phyloP scores from a whole-genome alignment of 2,888 invertebrate species.

The Mesorhabditis spiculigera region DNA sequence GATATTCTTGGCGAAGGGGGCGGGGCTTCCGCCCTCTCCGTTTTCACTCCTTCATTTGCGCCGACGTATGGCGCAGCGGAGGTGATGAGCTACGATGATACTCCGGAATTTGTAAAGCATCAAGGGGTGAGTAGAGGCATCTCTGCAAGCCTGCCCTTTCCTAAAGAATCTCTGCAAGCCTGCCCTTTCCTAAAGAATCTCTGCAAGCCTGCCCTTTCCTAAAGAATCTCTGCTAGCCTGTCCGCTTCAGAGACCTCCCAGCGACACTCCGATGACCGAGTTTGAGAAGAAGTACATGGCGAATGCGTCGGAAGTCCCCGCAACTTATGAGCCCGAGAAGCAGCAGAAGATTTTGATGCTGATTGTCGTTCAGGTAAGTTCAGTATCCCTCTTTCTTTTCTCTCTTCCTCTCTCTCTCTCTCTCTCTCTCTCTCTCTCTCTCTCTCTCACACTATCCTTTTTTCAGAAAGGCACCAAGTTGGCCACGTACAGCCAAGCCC shows the following conservation, averaged over 20 bases:
- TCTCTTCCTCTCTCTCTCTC: neutral
- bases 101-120: neutral
- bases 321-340: neutral
- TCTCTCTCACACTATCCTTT: neutral
- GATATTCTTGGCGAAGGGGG: neutral
- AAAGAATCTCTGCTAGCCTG: neutral
- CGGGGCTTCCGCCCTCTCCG: neutral
- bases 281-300: neutral
- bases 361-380: neutral
- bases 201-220: neutral
- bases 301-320: too few relatives aligned
- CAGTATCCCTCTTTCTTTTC: neutral
- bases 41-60: neutral
- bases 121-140: neutral
- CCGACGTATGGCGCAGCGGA: neutral
- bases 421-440: neutral
- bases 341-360: slow-evolving; percentile 1
- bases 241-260: neutral
- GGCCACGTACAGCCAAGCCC: neutral
- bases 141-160: neutral
- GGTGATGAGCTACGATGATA: neutral
- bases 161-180: neutral
- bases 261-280: neutral
- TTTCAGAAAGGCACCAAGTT: neutral
- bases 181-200: neutral